A percentile compares a stretch with the other conserved stretches of the same genome.
phyloP scores from a whole-genome alignment of 2,888 invertebrate species.

The Disparrhopalites patrizii region DNA sequence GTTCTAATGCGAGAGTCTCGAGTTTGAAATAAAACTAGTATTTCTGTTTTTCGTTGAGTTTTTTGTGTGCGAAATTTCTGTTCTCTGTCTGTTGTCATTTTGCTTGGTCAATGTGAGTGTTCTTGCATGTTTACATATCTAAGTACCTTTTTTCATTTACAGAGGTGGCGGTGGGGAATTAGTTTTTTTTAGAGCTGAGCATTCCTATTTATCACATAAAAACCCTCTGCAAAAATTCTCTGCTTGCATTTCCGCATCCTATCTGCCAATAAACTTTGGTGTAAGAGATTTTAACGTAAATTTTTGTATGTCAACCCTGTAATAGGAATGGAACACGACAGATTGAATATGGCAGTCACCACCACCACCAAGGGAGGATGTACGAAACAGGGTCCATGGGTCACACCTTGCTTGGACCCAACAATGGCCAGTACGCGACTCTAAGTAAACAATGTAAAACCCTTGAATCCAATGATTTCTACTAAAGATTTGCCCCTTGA shows the following conservation, averaged over 20 bases:
- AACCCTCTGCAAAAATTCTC: neutral
- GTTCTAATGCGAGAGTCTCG: conserved; percentile 36
- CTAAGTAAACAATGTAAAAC: conserved; percentile 95
- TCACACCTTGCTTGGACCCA: conserved; percentile 58
- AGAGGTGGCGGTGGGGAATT: conserved; percentile 47
- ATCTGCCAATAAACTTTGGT: neutral
- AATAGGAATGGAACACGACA: conserved; percentile 32
- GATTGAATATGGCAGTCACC: conserved; percentile 53
- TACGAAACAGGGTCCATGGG: conserved; percentile 30
- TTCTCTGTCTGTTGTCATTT: conserved; percentile 3
- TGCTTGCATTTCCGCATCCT: neutral
- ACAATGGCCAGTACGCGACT: conserved; percentile 85
- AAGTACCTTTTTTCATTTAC: conserved; percentile 27
- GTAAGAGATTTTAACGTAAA: neutral
- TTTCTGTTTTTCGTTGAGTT: no score
- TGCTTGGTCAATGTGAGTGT: conserved; percentile 3
- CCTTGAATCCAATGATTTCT: conserved; percentile 87
- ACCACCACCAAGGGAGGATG: conserved; percentile 28
- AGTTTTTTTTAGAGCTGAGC: neutral
- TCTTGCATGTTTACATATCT: conserved; percentile 14
- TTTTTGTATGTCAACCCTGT: neutral
- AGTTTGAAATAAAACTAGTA: conserved; percentile 25
- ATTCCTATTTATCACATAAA: neutral
- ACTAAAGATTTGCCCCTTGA: no score
- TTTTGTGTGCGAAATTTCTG: conserved; percentile 9